Evolutionary conservation across 2,888 invertebrate genomes (phyloP), one percentile per base, ranked within the genome.

Genomic region (Acanthoscelides obtectus): DNA sequence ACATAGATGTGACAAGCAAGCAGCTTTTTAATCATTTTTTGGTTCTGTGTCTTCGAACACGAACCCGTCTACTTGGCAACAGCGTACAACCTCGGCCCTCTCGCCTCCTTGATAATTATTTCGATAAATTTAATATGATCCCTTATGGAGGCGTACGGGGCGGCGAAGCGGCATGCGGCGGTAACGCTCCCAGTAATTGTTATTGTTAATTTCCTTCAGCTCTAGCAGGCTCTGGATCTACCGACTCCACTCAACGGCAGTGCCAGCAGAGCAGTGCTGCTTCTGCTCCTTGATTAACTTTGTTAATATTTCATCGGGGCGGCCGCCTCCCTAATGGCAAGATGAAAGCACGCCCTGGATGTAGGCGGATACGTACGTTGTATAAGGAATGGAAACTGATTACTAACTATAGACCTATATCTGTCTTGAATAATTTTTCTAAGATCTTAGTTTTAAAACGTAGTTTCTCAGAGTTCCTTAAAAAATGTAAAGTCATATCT

Each of bases 71-170:
- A 83, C 82, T 83, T 82, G 82, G 80, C 79, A 73, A 72, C 72
- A 77, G 80, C 17, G 45, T 45, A 3, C 45, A 45, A 6, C 45
- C 1, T 12, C 17, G 5, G 8, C 17, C 66, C 5, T 22, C 65
- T 20, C 22, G 66, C 79, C 80, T 77, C 80, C 80, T 79, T 82
- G 83, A 84, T 83, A 84, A 84, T 84, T 84, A 83, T 84, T 84
- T 81, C 83, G 84, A 84, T 84, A 84, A 84, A 84, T 84, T 83
- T 84, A 84, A 83, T 83, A 84, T 84, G 84, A 84, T 82, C 81
- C 82, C 45, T 45, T 45, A 45, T 45, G 45, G 5, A 45, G 12
- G 45, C 45, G 17, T 80, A 80, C 82, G 81, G 82, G 80, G 80
- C 81, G 81, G 66, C 82, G 80, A 81, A 80, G 81, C 81, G 79